Conservation (phyloP, 2,888 invertebrate genomes). For the Eupelmus urozonus region DNA sequence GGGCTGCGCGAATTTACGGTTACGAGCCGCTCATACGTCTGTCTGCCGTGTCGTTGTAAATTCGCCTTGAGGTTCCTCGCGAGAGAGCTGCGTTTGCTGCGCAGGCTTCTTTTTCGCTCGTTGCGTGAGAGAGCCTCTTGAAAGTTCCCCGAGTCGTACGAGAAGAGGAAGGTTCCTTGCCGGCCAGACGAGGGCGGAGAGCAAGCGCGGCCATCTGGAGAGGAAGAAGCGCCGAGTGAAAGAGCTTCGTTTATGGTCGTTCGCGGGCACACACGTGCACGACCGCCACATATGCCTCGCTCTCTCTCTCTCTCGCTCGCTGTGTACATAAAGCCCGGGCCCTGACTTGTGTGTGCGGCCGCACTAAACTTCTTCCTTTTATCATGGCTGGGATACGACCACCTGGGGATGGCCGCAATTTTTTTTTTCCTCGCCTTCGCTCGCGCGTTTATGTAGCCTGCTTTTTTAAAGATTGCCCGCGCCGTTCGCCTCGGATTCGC, state of each 20-base stretch:
- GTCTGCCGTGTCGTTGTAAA: not conserved
- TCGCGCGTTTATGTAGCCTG: not conserved
- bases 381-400: conserved; percentile 33
- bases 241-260: conserved; percentile 36
- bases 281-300: not conserved
- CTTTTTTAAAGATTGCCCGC: not conserved
- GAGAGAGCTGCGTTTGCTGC: too few species aligned
- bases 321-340: conserved; percentile 35
- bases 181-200: conserved; percentile 11
- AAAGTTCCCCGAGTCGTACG: too few species aligned
- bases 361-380: conserved; percentile 35
- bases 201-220: conserved; percentile 33
- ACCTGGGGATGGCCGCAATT: conserved; percentile 42
- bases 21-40: too few species aligned
- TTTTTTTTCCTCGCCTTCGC: not conserved
- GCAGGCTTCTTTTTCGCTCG: not conserved
- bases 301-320: not conserved
- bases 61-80: conserved; percentile 6
- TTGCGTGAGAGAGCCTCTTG: not conserved
- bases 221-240: conserved; percentile 46
- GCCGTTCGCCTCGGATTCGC: not conserved
- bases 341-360: too few species aligned
- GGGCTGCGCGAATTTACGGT: conserved; percentile 35
- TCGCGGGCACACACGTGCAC: conserved; percentile 14
- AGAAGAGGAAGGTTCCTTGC: too few species aligned